Percentiles rank a stretch among this genome's conserved stretches.
Evolutionary conservation across 2,113 vertebrate species (phyloP).

Genomic region (Corythoichthys intestinalis): DNA sequence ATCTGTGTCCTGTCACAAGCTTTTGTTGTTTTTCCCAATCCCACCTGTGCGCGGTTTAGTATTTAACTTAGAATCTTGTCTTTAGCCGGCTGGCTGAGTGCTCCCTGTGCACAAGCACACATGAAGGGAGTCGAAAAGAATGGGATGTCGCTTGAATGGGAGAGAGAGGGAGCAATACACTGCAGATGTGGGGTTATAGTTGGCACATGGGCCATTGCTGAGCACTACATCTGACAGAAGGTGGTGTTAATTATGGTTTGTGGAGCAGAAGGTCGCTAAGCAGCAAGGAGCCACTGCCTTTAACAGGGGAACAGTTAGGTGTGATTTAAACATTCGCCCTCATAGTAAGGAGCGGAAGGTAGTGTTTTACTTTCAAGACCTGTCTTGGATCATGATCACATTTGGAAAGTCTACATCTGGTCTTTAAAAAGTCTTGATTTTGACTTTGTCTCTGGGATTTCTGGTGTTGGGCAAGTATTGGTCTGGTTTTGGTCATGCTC

Average conservation of each 20-base stretch:
- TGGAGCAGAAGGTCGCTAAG: slow-evolving; percentile 52
- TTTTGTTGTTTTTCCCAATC: slow-evolving; percentile 72
- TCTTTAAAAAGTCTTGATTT: too few species aligned
- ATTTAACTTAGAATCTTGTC: slow-evolving; percentile 71
- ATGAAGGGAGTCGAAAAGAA: slow-evolving; percentile 52
- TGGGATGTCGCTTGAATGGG: slow-evolving; percentile 33
- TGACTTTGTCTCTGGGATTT: too few species aligned
- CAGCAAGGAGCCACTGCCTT: slow-evolving; percentile 47
- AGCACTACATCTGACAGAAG: slow-evolving; percentile 54
- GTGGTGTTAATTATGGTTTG: slow-evolving; percentile 67
- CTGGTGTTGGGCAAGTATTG: too few species aligned
- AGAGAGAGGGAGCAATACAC: slow-evolving; percentile 27
- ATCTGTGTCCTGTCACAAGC: slow-evolving; percentile 71
- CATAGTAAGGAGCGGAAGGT: slow-evolving; percentile 30
- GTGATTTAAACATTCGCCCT: slow-evolving; percentile 49
- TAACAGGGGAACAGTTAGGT: slow-evolving; percentile 47
- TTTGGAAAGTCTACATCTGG: too few species aligned
- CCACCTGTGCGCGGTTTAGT: slow-evolving; percentile 78
- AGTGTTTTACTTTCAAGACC: too few species aligned
- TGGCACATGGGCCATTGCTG: slow-evolving; percentile 33
- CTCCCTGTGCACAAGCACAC: slow-evolving; percentile 62
- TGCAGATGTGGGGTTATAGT: slow-evolving; percentile 39
- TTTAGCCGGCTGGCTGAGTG: slow-evolving; percentile 61
- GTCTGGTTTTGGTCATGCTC: too few species aligned
- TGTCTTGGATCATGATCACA: too few species aligned